These are phyloP conservation scores for Lacanobia wlatinum DNA, from an alignment of 2,888 invertebrate species.

Conservation along the genomic window DNA sequence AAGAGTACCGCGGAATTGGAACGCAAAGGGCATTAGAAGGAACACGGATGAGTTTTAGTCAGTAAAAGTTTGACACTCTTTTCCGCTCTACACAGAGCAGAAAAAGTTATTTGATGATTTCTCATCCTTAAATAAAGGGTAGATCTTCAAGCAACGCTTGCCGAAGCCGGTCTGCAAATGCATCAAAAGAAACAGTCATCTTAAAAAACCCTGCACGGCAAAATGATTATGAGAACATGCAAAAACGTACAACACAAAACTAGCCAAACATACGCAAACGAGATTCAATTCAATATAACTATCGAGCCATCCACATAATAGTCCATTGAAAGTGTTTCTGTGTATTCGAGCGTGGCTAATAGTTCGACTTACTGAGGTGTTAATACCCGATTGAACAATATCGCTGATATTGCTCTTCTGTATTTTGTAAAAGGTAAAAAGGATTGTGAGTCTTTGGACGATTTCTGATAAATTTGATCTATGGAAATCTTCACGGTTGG, in stretches of 20 bases:
- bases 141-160: too few species aligned
- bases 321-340: constrained; percentile 46
- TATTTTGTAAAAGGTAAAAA: constrained; percentile 15
- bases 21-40: too few species aligned
- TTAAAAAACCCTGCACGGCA: too few species aligned
- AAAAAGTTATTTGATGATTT: too few species aligned
- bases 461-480: not conserved
- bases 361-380: constrained; percentile 40
- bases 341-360: constrained; percentile 33
- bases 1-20: too few species aligned
- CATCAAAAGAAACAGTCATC: too few species aligned
- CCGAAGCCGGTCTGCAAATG: too few species aligned
- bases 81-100: too few species aligned
- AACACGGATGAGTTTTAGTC: too few species aligned
- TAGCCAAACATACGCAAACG: not conserved
- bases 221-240: not conserved
- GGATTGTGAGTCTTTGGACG: not conserved
- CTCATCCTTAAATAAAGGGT: too few species aligned
- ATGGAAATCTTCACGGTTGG: not conserved
- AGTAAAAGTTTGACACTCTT: too few species aligned
- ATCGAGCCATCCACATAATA: constrained; percentile 19
- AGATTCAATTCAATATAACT: constrained; percentile 38
- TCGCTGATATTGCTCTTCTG: constrained; percentile 1
- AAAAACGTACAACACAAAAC: constrained; percentile 3
- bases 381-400: constrained; percentile 50